Evolutionary conservation across 2,113 vertebrate species (phyloP), one percentile per base, ranked within the genome.

Genomic region (Hemiprocne comata): DNA sequence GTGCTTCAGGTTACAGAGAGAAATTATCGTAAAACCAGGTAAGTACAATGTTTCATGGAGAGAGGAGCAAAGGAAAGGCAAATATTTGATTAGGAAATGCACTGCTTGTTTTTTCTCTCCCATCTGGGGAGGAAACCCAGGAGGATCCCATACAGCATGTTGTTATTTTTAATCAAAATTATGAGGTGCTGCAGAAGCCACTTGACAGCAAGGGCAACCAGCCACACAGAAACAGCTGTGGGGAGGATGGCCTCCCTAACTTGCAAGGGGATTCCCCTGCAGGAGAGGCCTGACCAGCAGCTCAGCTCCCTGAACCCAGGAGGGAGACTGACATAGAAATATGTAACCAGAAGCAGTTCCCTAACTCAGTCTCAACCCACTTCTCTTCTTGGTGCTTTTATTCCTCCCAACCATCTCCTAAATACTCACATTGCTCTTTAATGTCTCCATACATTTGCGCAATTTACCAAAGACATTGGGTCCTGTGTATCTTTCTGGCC

Each of bases 401-500:
- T 60, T 62, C 28, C n/a, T 21, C 29, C 29, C 58, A 58, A 1
- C 11, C 28, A 13, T 21, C 33, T 74, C n/a, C 44, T 28, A n/a
- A 46, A 64, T 40, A 94, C 97, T 98, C 95, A 98, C 98, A 28
- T 97, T 98, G 19, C 72, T 89, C 94, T 98, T 98, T 58, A 98
- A 62, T 4, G 96, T 83, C 67, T 98, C 98, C 92, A 98, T 97
- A 60, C 97, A 98, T 94, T 97, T 98, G n/a, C 98, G 98, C 74
- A 98, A 24, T 93, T 98, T 98, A 46, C 97, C 97, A 80, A 98
- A 98, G 58, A 96, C 98, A 38, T 98, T 98, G 26, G 98, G 96
- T 31, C 98, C 98, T 13, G 97, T 97, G 31, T 98, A 98, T 70
- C 97, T 98, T 95, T 98, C 98, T 83, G 98, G 97, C 69, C 98